Percentiles rank a stretch among this genome's conserved stretches.
phyloP scores from a whole-genome alignment of 1,140 invertebrate species.

The Drosophila pseudoananassae region DNA sequence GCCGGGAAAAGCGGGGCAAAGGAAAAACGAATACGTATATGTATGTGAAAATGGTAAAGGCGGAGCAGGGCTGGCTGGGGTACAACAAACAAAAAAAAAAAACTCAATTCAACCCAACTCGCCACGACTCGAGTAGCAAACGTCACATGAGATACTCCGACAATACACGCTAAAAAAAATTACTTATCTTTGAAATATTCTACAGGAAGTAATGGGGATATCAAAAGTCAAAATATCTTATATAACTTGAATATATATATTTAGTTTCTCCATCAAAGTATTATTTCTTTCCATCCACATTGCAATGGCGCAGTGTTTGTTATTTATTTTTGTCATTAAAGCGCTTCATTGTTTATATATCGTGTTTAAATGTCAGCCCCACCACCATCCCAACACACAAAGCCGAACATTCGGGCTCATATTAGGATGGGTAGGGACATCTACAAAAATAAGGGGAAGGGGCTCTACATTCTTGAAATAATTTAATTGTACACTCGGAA shows the following conservation, averaged over 20 bases:
- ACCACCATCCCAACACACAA: not conserved
- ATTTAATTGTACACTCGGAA: conserved; percentile 27
- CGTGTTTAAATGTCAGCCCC: conserved; percentile 60
- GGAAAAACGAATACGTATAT: not conserved
- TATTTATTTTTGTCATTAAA: conserved; percentile 71
- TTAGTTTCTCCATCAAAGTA: too few species aligned
- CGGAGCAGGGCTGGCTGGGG: conserved; percentile 6
- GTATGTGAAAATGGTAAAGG: conserved; percentile 9
- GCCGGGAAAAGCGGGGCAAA: conserved; percentile 7
- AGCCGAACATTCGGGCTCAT: not conserved
- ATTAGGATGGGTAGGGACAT: conserved; percentile 8
- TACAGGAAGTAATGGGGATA: not conserved
- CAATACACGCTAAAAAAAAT: not conserved
- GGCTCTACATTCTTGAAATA: conserved; percentile 13
- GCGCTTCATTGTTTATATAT: conserved; percentile 69
- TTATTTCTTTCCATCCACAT: conserved; percentile 2
- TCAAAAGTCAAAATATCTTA: not conserved
- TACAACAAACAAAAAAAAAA: conserved; percentile 7
- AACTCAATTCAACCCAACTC: conserved; percentile 34
- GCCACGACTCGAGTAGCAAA: conserved; percentile 30
- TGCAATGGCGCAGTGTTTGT: conserved; percentile 47
- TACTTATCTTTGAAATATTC: not conserved
- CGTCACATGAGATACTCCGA: conserved; percentile 32
- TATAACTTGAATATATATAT: not conserved
- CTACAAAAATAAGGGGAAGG: not conserved